Evolutionary conservation across 2,113 vertebrate species (phyloP), one percentile per base, ranked within the genome.

Genomic region (Sturnus vulgaris): DNA sequence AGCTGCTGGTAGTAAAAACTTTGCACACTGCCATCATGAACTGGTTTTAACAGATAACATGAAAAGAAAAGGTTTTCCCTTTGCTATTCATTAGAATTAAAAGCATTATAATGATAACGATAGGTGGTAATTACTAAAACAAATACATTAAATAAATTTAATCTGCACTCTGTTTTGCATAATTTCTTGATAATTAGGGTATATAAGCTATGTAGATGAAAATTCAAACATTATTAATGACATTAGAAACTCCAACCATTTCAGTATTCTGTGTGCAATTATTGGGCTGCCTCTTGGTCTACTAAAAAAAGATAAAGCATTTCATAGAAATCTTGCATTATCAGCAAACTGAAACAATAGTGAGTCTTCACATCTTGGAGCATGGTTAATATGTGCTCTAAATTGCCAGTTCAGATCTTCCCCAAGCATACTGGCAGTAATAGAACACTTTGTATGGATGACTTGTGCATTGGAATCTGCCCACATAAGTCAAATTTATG

Each of bases 101-200:
- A 93, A 90, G 15, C 65, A 86, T 75, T 92, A 46, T 82, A 85
- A 86, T 86, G 35, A 19, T 94, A 91, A 84, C 65, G 47, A 73
- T 91, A 90, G 66, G 50, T 95, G 80, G 47, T 92, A 94, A 93
- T 97, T 94, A 93, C 47, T 93, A 94, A 96, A 95, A 71, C 87
- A 96, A 97, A 96, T 76, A 78, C 24, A 86, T 79, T 95, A 89
- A 95, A 82, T 77, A 77, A 61, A 47, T 92, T 96, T 94, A 88
- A 94, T 92, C 90, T 96, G 53, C 76, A 88, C 50, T 80, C 77
- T 92, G 24, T 66, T 94, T 75, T 37, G 44, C 69, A 82, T 92
- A 68, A 80, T 92, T 92, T 87, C 82, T 65, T 92, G 37, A 66
- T 93, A 84, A 93, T 95, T 93, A 85, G 44, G n/a, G 66, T 88